phyloP scores from a whole-genome alignment of 2,113 vertebrate species.

The Damaliscus lunatus region DNA sequence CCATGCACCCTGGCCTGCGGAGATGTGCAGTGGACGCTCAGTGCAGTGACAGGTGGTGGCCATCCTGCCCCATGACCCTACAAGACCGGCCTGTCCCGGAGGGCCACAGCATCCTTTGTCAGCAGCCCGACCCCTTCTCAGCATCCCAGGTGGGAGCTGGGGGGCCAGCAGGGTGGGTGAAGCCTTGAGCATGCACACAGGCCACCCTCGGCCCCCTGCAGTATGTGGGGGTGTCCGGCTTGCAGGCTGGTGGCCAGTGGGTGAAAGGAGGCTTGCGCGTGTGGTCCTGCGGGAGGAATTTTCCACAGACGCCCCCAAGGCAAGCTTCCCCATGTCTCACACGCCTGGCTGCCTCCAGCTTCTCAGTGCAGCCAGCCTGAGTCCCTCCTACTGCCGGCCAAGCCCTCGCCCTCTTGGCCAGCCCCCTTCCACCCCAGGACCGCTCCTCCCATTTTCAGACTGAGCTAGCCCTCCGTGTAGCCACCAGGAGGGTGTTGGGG shows the following conservation, averaged over 20 bases:
- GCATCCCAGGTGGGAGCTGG: neutral
- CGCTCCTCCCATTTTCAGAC: fast-evolving
- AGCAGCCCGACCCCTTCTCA: neutral
- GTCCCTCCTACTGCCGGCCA: neutral
- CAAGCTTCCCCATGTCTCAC: neutral
- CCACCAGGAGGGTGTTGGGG: neutral
- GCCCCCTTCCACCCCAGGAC: neutral
- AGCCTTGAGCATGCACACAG: fast-evolving
- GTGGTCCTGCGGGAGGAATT: neutral
- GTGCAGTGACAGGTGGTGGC: neutral
- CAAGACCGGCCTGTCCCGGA: neutral
- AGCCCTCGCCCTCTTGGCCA: fast-evolving
- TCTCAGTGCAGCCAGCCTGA: neutral
- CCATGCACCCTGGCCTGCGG: fast-evolving
- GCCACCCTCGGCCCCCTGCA: neutral
- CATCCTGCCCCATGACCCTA: neutral
- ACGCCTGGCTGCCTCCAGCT: neutral
- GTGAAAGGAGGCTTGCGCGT: neutral
- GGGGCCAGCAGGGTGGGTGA: neutral
- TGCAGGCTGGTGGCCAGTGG: neutral
- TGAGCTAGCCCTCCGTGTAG: neutral
- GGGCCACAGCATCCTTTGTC: neutral
- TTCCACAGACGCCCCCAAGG: neutral
- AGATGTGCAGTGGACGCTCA: fast-evolving
- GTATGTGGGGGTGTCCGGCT: fast-evolving